Percentiles rank a stretch among this genome's conserved stretches.
Conservation (phyloP, 2,113 vertebrate species). For the Oceanodroma tethys region DNA sequence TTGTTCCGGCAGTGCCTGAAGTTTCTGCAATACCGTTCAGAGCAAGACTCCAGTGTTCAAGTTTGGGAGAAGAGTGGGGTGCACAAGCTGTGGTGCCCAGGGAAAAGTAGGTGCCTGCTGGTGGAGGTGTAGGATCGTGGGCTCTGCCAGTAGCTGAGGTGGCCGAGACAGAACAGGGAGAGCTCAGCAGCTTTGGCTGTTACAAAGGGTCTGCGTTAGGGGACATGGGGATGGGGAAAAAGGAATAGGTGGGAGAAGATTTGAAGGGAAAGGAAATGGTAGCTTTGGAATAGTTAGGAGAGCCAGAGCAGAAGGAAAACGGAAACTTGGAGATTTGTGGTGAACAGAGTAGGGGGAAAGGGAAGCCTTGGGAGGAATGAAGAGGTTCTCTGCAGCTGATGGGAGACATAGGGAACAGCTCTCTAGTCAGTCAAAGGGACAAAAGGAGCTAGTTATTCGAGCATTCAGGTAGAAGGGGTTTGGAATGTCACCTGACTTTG, state of each 20-base stretch:
- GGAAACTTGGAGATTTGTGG: background rate
- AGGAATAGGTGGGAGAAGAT: background rate
- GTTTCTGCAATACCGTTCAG: background rate
- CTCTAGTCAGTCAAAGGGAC: background rate
- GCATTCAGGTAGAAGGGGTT: background rate
- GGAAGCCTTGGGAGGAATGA: background rate
- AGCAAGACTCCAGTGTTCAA: background rate
- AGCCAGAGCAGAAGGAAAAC: background rate
- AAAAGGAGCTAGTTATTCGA: background rate
- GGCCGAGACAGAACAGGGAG: background rate
- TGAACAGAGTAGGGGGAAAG: background rate
- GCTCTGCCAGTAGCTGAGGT: background rate
- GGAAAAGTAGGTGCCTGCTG: background rate
- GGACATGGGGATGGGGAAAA: rapidly evolving
- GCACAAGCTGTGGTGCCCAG: background rate
- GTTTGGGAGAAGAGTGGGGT: background rate
- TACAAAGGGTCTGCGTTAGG: background rate
- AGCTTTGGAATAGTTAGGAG: background rate
- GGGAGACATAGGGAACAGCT: background rate
- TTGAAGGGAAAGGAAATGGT: background rate
- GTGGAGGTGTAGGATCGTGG: background rate
- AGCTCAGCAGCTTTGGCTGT: background rate
- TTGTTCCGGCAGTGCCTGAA: background rate
- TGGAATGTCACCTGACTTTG: background rate
- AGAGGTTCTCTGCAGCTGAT: background rate